These are phyloP conservation scores for Clepsis dumicolana DNA, from an alignment of 2,888 invertebrate species.

Conservation along the genomic window DNA sequence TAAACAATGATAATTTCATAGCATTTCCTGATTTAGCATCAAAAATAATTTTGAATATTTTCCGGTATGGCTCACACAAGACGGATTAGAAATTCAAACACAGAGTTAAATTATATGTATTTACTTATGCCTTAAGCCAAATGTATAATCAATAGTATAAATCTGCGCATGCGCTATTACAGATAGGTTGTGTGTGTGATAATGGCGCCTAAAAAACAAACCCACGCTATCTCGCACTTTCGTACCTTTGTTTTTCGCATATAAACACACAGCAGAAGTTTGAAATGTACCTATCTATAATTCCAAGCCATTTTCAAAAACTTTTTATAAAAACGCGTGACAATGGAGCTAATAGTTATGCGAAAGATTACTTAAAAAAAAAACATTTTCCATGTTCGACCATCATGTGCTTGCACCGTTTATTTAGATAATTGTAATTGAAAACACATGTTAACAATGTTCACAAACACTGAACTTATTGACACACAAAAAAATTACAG, in stretches of 20 bases:
- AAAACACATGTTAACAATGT: background rate
- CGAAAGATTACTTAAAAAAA: background rate
- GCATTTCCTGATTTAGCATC: background rate
- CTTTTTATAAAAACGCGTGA: too few species aligned
- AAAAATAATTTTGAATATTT: background rate
- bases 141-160: too few species aligned
- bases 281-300: background rate
- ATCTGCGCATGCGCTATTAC: background rate
- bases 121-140: too few species aligned
- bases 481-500: background rate
- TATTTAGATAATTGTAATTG: background rate
- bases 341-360: too few species aligned
- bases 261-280: background rate
- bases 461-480: background rate
- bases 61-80: too few species aligned
- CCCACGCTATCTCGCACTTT: background rate
- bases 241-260: background rate
- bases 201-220: background rate
- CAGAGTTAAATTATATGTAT: background rate
- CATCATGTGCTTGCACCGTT: background rate
- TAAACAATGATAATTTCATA: background rate
- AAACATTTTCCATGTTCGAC: background rate
- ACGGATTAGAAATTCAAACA: background rate
- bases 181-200: background rate
- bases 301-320: too few species aligned